Evolutionary conservation across 2,797 vertebrate species (phyloP).

Genomic region (Rhynchonycteris naso): DNA sequence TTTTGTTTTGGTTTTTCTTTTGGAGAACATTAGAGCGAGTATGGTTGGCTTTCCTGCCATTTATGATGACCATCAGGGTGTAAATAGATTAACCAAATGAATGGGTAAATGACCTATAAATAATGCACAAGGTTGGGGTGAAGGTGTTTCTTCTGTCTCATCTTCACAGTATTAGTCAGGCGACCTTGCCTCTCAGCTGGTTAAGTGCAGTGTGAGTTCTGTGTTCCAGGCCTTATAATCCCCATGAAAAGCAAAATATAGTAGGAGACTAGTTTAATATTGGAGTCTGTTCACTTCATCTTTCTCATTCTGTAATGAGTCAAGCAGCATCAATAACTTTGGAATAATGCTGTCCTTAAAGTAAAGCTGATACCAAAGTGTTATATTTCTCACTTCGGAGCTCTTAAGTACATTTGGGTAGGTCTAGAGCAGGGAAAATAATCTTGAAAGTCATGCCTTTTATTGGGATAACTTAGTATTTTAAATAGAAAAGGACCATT

Average conservation of each 20-base stretch:
- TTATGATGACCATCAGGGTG: neutral
- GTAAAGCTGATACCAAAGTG: neutral
- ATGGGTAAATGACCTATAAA: neutral
- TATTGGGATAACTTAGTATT: conserved; percentile 25
- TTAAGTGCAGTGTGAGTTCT: neutral
- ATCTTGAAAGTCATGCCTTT: conserved; percentile 33
- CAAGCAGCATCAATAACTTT: neutral
- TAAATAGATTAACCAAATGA: neutral
- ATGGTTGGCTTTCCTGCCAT: neutral
- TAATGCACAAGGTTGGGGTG: neutral
- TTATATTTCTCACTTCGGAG: conserved; percentile 32
- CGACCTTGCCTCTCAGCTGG: neutral
- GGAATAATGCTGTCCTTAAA: neutral
- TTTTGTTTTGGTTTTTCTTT: neutral
- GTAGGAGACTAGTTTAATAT: neutral
- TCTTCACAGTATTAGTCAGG: neutral
- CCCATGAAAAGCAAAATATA: neutral
- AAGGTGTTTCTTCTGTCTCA: neutral
- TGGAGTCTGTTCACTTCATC: neutral
- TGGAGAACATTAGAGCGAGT: neutral
- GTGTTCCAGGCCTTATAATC: neutral
- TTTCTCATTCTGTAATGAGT: neutral
- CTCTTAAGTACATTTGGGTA: neutral
- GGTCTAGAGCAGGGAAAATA: conserved; percentile 7
- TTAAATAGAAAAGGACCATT: conserved; percentile 50